phyloP scores from a whole-genome alignment of 2,113 vertebrate genomes.

The Leucopternis melanops region DNA sequence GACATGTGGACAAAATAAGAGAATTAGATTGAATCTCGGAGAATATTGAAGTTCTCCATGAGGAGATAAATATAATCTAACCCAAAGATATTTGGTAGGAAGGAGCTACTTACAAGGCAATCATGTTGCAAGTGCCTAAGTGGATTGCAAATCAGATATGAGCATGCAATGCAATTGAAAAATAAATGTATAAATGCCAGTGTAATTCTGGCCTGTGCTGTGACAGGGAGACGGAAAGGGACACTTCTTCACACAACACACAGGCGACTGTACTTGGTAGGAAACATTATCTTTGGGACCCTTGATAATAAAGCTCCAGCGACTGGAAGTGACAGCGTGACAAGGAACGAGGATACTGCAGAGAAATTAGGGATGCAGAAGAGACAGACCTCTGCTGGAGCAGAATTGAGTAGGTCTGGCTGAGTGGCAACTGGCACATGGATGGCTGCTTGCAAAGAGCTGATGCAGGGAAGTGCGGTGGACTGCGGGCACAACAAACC shows the following conservation, averaged over 20 bases:
- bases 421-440: not conserved
- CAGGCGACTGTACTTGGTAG: not conserved
- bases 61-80: conserved; percentile 19
- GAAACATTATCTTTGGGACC: not conserved
- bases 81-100: not conserved
- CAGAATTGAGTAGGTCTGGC: not conserved
- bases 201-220: not conserved
- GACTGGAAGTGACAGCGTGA: not conserved
- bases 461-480: not conserved
- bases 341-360: not conserved
- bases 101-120: not conserved
- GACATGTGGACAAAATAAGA: conserved; percentile 3
- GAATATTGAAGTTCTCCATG: not conserved
- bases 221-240: not conserved
- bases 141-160: not conserved
- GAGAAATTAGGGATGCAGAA: not conserved
- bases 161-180: not conserved
- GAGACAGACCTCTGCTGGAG: not conserved
- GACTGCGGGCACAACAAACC: not conserved
- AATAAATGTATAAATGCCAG: not conserved
- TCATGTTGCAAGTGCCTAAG: not conserved
- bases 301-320: not conserved
- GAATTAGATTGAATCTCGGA: not conserved
- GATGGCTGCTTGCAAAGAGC: not conserved
- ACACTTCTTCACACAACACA: not conserved